Conservation (phyloP, 2,113 vertebrate genomes). For the Puma concolor region DNA sequence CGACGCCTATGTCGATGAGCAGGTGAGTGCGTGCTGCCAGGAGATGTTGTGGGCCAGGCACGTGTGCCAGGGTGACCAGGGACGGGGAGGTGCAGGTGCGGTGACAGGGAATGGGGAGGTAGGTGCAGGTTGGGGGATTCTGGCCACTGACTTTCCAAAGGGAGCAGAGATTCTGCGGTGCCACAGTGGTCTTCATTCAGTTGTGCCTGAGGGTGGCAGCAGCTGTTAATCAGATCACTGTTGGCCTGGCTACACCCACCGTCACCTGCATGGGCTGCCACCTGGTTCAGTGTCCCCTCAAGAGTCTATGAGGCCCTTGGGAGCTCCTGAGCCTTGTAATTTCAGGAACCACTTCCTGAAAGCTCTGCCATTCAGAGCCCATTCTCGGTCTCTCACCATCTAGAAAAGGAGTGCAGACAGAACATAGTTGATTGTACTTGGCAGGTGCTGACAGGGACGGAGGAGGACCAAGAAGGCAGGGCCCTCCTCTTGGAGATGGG, state of each 20-base stretch:
- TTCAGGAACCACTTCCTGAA: neutral
- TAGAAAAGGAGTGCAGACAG: neutral
- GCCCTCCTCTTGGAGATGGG: neutral
- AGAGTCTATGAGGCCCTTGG: neutral
- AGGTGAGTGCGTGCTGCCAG: slow-evolving; percentile 84
- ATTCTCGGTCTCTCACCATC: neutral
- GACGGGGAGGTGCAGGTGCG: neutral
- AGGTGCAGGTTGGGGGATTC: neutral
- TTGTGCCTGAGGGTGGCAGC: too few species aligned
- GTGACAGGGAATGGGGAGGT: neutral
- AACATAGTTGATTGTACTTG: neutral
- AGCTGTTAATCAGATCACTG: neutral
- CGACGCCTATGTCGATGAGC: slow-evolving; percentile 98
- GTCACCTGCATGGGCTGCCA: fast-evolving
- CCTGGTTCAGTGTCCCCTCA: neutral
- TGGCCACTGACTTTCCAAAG: neutral
- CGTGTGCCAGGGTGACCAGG: too few species aligned
- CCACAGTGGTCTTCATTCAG: too few species aligned
- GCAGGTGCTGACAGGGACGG: neutral
- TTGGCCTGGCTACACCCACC: neutral
- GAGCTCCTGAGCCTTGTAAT: neutral
- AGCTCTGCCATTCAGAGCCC: neutral
- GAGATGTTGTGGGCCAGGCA: neutral
- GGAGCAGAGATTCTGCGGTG: neutral
- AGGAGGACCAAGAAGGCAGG: neutral